Base-by-base conservation (phyloP, 2,888 invertebrate species). In the Heliconius erato region DNA sequence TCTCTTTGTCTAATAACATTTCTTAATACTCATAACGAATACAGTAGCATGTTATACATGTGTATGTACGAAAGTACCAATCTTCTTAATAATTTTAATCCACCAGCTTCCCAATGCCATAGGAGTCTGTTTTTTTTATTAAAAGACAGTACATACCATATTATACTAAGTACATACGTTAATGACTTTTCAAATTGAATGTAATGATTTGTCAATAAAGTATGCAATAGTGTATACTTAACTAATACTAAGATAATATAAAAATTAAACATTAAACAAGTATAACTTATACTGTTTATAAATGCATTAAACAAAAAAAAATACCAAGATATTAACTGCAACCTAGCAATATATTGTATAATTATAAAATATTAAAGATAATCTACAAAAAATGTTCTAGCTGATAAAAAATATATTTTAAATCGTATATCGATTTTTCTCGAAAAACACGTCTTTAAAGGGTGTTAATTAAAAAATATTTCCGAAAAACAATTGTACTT, bases 201-300 rank as follows among this genome's bases (percentile, higher is more conserved):
- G 11, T 11, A 69, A 69, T 35, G 23, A n/a, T 12, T n/a, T n/a
- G 23, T 40, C 40, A 40, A 71, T 71, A 71, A 71, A 6, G 7
- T 26, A 72, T 26, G 2, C 19, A 72, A 26, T 71, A n/a, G n/a
- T n/a, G n/a, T 71, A 16, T 72, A 72, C 44, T 40, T 26, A 72
- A 72, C 26, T 26, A 72, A 26, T 72, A 44, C 26, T 16, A 16
- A 49, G 44, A 44, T 72, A 72, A 72, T 26, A 3, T 49, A 44
- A 19, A 44, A 19, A 49, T 49, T 44, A 69, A 72, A 72, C 26
- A 16, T 44, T 9, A 72, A 72, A 72, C 6, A 54, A 54, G 23
- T 54, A 32, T 72, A n/a, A 71, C 71, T 3, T 26, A 72, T 26
- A 26, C n/a, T 71, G 7, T 71, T 71, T 72, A 49, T 49, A 72